Percentiles rank a stretch among this genome's conserved stretches.
These are phyloP conservation scores for Nomada lathburiana DNA, from an alignment of 2,888 invertebrate genomes.

Conservation along the genomic window DNA sequence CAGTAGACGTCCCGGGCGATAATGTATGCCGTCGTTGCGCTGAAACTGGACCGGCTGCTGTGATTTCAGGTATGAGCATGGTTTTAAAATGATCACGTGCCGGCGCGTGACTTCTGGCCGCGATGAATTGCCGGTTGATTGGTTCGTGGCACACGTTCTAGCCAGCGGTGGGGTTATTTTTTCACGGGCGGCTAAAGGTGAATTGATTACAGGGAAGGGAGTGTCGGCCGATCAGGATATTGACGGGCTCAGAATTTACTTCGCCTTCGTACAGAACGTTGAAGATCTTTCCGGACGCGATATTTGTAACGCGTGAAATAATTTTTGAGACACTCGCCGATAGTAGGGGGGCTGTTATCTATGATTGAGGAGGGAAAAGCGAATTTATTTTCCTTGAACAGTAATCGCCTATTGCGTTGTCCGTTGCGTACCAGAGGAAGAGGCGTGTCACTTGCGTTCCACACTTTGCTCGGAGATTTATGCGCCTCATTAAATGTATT, in stretches of 20 bases:
- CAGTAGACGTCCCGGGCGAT: constrained; percentile 11
- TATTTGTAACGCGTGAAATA: too few relatives aligned
- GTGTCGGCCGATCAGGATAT: too few relatives aligned
- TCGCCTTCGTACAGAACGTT: too few relatives aligned
- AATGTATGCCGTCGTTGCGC: constrained; percentile 12
- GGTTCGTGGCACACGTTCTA: neutral
- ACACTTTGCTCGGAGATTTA: constrained; percentile 14
- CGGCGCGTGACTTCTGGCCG: constrained; percentile 2
- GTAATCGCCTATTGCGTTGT: neutral
- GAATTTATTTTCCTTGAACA: too few relatives aligned
- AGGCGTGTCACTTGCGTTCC: constrained; percentile 14
- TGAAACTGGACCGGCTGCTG: constrained; percentile 14
- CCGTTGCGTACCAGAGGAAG: neutral
- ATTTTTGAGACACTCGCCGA: too few relatives aligned
- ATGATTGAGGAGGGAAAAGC: too few relatives aligned
- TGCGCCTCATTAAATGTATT: constrained; percentile 5
- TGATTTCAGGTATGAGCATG: constrained; percentile 39
- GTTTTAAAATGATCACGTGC: constrained; percentile 21
- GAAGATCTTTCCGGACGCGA: too few relatives aligned
- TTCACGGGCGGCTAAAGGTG: neutral
- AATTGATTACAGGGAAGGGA: neutral
- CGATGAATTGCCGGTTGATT: constrained; percentile 22
- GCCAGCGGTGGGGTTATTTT: neutral
- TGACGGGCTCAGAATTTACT: too few relatives aligned
- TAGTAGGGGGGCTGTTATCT: too few relatives aligned